Percentiles rank a stretch among this genome's conserved stretches.
phyloP scores from a whole-genome alignment of 2,888 invertebrate species.

The Elgonia sp. region DNA sequence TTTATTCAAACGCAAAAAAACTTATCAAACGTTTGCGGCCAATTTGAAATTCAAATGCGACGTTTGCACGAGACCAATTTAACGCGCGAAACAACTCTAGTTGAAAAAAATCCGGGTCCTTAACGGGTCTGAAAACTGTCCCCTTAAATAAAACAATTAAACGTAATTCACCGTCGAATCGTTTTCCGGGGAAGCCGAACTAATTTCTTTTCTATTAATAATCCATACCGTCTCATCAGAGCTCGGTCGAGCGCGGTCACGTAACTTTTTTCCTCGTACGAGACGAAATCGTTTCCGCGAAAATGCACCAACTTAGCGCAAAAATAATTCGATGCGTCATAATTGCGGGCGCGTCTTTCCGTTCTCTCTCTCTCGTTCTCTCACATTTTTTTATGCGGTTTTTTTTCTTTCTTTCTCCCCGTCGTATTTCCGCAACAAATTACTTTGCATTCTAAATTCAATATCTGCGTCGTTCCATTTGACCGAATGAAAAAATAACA shows the following conservation, averaged over 20 bases:
- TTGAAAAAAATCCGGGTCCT: constrained; percentile 20
- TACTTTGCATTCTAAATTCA: constrained; percentile 74
- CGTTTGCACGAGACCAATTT: constrained; percentile 32
- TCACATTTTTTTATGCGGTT: constrained; percentile 23
- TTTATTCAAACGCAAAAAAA: constrained; percentile 22
- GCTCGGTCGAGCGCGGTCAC: constrained; percentile 43
- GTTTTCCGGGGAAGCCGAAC: constrained; percentile 33
- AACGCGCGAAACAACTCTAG: constrained; percentile 31
- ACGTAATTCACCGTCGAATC: constrained; percentile 37
- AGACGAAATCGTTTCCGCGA: constrained; percentile 64
- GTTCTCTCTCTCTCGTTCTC: background rate
- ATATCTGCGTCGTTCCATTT: constrained; percentile 69
- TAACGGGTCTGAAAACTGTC: constrained; percentile 2
- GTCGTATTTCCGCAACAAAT: constrained; percentile 72
- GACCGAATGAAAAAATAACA: constrained; percentile 77
- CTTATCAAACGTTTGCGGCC: constrained; percentile 13
- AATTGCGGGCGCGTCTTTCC: constrained; percentile 58
- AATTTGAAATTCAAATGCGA: constrained; percentile 46
- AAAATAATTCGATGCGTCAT: constrained; percentile 67
- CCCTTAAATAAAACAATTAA: constrained; percentile 56
- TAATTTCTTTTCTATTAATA: constrained; percentile 72
- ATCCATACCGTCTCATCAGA: constrained; percentile 54
- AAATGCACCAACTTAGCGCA: constrained; percentile 56
- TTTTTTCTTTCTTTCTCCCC: background rate
- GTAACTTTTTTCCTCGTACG: constrained; percentile 70